Conservation (phyloP, 2,797 vertebrate species). For the Dallia pectoralis region DNA sequence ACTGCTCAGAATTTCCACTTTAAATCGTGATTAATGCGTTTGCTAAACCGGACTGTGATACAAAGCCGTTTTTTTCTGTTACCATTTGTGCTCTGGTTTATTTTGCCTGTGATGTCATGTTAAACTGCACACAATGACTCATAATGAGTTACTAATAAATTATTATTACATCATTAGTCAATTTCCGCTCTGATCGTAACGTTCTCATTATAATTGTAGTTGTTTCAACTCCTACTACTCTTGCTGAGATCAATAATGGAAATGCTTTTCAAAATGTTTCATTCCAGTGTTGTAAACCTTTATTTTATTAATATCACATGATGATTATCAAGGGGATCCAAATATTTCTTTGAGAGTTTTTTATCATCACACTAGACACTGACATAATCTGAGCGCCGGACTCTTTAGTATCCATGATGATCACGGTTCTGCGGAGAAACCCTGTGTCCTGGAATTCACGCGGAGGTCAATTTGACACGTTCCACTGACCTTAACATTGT, state of each 20-base stretch:
- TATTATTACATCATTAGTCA: not conserved
- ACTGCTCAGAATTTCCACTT: not conserved
- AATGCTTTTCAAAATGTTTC: not conserved
- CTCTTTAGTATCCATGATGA: too few relatives aligned
- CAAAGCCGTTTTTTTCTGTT: not conserved
- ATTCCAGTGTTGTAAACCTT: not conserved
- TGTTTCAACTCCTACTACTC: not conserved
- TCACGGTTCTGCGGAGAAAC: too few relatives aligned
- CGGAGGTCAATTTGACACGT: too few relatives aligned
- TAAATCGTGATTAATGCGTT: not conserved
- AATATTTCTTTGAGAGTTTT: not conserved
- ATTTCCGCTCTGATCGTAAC: too few relatives aligned
- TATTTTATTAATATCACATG: not conserved
- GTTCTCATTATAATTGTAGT: not conserved
- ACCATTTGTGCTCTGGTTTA: not conserved
- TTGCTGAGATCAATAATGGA: not conserved
- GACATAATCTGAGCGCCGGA: not conserved
- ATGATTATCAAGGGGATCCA: not conserved
- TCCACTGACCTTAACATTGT: too few relatives aligned
- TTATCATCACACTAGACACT: not conserved
- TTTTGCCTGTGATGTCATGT: constrained; percentile 2
- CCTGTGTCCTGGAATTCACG: too few relatives aligned
- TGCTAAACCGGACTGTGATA: not conserved
- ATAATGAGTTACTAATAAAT: not conserved
- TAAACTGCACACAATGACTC: not conserved